Conservation (phyloP, 2,797 vertebrate species). For the Syncerus caffer region DNA sequence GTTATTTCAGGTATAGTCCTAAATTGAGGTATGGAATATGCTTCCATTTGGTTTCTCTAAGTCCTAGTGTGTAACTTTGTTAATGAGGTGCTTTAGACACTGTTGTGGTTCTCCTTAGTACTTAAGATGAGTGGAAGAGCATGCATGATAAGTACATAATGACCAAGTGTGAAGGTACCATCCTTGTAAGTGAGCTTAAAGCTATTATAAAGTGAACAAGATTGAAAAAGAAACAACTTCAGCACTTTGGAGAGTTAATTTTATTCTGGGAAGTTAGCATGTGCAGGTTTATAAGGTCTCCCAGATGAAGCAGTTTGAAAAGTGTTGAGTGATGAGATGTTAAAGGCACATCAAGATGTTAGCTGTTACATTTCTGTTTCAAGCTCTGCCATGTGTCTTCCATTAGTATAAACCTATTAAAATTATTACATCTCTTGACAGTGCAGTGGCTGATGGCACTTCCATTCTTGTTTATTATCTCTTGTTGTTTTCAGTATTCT, state of each 20-base stretch:
- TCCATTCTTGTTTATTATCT: neutral
- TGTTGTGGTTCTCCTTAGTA: neutral
- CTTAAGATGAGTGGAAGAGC: neutral
- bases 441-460: neutral
- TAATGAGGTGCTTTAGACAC: neutral
- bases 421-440: neutral
- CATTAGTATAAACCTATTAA: neutral
- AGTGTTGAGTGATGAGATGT: neutral
- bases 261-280: neutral
- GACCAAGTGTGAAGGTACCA: neutral
- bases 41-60: neutral
- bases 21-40: neutral
- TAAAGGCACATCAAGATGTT: neutral
- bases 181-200: neutral
- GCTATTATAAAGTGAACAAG: conserved; percentile 13
- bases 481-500: neutral
- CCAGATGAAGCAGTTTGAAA: neutral
- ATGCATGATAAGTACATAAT: neutral
- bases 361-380: neutral
- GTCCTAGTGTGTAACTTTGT: neutral
- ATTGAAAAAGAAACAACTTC: neutral
- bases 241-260: neutral
- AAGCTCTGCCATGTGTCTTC: neutral
- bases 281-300: neutral
- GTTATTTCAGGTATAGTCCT: neutral